Evolutionary conservation across 2,113 vertebrate genomes (phyloP), one percentile per base, ranked within the genome.

Genomic region (Daphoenositta chrysoptera): DNA sequence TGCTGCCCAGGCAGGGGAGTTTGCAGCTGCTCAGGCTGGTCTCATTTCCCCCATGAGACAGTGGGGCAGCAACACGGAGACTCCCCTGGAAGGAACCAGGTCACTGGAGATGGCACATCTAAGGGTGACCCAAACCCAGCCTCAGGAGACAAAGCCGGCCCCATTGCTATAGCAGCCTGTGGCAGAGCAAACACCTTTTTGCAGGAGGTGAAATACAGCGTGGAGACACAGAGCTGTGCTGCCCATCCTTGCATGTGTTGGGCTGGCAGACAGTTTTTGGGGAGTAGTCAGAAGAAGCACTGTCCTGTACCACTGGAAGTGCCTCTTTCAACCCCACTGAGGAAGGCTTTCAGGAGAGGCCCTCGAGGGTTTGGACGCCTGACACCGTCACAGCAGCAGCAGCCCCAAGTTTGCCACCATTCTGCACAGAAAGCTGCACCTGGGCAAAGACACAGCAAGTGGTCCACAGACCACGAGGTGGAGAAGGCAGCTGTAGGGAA

Each of bases 281-380:
- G 51, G 11, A n/a, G 5, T 3, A 51, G 42, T 37, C 76, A 42
- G 65, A 69, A 88, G 63, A 66, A 79, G n/a, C 69, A 31, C 44
- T 54, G 28, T 76, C 53, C 20, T 69, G 19, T 48, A 28, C 65
- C 54, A 14, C 63, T 73, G 47, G 92, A 93, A 24, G 6, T 12
- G 24, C 56, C 76, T 42, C 63, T 61, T 22, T 37, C 76, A 65
- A 96, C 63, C 23, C 90, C 94, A 5, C 28, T 65, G 89, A 95
- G 93, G 70, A 97, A 94, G 45, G 87, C 23, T 0, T n/a, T 96
- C 89, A 91, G 80, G 78, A 96, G 88, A 65, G 17, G 89, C 22
- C 44, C 57, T 8, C 58, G 10, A n/a, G 33, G 64, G 27, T 35
- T 80, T 78, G 86, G 66, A 37, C 8, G 18, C 17, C 1, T 76